These are phyloP conservation scores for Drosophila kambysellisi DNA, from an alignment of 2,888 invertebrate genomes.

Conservation along the genomic window DNA sequence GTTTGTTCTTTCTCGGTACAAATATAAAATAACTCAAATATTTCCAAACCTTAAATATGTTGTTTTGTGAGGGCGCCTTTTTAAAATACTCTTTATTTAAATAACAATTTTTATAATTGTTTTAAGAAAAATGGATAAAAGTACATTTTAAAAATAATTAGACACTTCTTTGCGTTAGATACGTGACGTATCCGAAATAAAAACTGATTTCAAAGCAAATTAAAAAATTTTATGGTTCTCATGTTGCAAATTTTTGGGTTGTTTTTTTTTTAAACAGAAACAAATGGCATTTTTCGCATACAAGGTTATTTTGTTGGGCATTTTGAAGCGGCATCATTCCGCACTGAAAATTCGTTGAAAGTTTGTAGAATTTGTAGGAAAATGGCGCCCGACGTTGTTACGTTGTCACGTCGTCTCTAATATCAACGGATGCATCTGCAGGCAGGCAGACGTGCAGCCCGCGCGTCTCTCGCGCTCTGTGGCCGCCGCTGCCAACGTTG, in stretches of 20 bases:
- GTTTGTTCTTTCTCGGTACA: not conserved
- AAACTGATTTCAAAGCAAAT: slow-evolving; percentile 31
- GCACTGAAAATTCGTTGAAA: slow-evolving; percentile 21
- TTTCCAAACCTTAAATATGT: slow-evolving; percentile 12
- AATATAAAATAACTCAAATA: slow-evolving; percentile 14
- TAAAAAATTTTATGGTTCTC: not conserved
- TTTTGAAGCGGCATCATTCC: slow-evolving; percentile 35
- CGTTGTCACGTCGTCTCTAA: not conserved
- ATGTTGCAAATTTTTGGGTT: slow-evolving; percentile 16
- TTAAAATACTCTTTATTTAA: slow-evolving; percentile 4
- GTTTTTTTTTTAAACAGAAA: slow-evolving; percentile 31
- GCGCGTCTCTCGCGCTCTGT: slow-evolving; percentile 14
- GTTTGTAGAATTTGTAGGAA: slow-evolving; percentile 3
- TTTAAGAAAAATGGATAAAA: slow-evolving; percentile 21
- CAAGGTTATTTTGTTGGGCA: slow-evolving; percentile 31
- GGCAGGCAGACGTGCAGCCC: slow-evolving; percentile 11
- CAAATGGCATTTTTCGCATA: slow-evolving; percentile 55
- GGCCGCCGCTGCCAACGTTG: slow-evolving; percentile 7
- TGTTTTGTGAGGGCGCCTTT: not conserved
- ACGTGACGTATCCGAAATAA: not conserved
- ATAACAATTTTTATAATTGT: slow-evolving; percentile 40
- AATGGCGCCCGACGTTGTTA: slow-evolving; percentile 20
- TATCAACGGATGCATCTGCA: slow-evolving; percentile 15
- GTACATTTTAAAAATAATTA: not conserved
- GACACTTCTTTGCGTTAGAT: not conserved